phyloP scores from a whole-genome alignment of 2,888 invertebrate genomes.

The Drosophila diplacantha region DNA sequence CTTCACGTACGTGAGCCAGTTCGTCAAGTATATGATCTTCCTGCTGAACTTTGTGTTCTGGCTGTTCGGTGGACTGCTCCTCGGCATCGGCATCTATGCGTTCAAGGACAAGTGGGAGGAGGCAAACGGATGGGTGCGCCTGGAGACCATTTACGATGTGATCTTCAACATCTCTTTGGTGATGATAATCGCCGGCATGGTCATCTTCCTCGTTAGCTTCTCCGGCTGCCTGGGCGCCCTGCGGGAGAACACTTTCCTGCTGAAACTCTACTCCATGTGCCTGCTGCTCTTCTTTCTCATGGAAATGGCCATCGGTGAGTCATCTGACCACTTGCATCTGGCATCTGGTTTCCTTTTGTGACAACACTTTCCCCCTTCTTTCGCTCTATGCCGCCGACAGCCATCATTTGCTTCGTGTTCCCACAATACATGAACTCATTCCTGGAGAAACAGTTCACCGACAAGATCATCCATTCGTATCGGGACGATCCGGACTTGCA shows the following conservation, averaged over 20 bases:
- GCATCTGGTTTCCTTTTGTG: background rate
- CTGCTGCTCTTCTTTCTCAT: slow-evolving; percentile 91
- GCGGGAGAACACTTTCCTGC: slow-evolving; percentile 92
- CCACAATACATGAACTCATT: slow-evolving; percentile 92
- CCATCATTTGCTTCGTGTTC: slow-evolving; percentile 95
- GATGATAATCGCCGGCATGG: slow-evolving; percentile 90
- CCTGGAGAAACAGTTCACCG: slow-evolving; percentile 91
- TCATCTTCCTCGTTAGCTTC: slow-evolving; percentile 95
- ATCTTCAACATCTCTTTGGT: slow-evolving; percentile 93
- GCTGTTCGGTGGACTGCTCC: slow-evolving; percentile 91
- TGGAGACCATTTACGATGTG: slow-evolving; percentile 92
- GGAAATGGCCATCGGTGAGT: slow-evolving; percentile 86
- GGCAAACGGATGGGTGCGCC: slow-evolving; percentile 88
- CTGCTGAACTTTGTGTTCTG: slow-evolving; percentile 80
- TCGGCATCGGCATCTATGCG: slow-evolving; percentile 93
- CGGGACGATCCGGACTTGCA: slow-evolving; percentile 95
- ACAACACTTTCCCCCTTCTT: background rate
- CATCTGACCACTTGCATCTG: background rate
- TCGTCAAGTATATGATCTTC: slow-evolving; percentile 78
- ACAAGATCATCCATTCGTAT: slow-evolving; percentile 93
- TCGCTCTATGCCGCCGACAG: slow-evolving; percentile 70
- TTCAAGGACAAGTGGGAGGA: slow-evolving; percentile 94
- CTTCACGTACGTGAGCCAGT: slow-evolving; percentile 77
- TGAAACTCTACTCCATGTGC: slow-evolving; percentile 94
- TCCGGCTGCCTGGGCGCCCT: slow-evolving; percentile 89